Evolutionary conservation across 2,797 vertebrate species (phyloP), one percentile per base, ranked within the genome.

Genomic region (Chelon auratus): DNA sequence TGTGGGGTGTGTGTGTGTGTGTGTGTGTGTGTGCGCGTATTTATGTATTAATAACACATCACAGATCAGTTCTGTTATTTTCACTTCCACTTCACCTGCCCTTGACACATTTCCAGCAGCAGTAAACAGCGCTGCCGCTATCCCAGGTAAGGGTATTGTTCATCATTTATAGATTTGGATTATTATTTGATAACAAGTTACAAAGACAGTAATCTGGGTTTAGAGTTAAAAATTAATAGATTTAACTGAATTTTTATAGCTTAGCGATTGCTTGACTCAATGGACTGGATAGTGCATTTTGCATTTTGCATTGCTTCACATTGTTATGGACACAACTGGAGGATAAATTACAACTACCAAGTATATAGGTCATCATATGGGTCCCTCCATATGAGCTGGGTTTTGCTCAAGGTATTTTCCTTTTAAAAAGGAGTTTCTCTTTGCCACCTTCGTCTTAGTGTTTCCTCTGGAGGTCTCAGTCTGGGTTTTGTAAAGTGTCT

Each of bases 101-200:
- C 40, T 6, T n/a, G 10, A 33, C 5, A 33, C 7, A 33, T 5
- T 33, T 33, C 30, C 30, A 33, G 5, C 30, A 33, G 30, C 30
- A 33, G 30, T 7, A 39, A 18, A 6, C 30, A 4, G 30, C 20
- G 15, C 55, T 39, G 2, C 33, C 0, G 51, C 50, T 30, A 57
- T 33, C 9, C 1, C 55, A 84, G 91, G 91, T 92, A 85, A 90
- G 90, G 70, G 56, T 53, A 47, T 54, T 24, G 42, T 6, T 55
- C 14, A 14, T 39, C 43, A 22, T 24, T 36, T 9, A 36, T 40
- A 40, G 12, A 11, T 13, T 40, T 40, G 11, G 11, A 40, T 40
- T 39, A 1, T 52, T 20, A 15, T 36, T 9, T 12, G 0, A 52
- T 33, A 9, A 0, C 7, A 1, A 43, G 42, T 6, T 14, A 9